These are phyloP conservation scores for Trinectes maculatus DNA, from an alignment of 2,113 vertebrate genomes.

Conservation along the genomic window DNA sequence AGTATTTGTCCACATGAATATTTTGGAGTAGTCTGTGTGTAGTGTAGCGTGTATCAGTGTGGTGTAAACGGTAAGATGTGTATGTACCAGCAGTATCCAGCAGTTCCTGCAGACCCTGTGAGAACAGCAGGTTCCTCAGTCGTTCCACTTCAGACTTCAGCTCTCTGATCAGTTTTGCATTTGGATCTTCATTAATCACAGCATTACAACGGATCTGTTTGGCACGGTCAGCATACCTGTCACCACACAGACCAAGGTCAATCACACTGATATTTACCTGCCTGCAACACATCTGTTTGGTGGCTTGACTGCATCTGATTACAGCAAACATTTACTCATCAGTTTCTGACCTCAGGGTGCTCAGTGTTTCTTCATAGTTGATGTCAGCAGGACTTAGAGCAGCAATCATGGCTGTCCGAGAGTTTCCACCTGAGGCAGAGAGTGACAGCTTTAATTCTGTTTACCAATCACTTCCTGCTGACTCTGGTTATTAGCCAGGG, in stretches of 20 bases:
- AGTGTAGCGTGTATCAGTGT: neutral
- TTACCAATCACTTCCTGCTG: no score
- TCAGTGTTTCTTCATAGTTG: slow-evolving; percentile 91
- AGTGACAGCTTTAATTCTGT: neutral
- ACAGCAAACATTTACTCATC: no score
- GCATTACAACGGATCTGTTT: slow-evolving; percentile 93
- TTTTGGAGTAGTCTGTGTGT: neutral
- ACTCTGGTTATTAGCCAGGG: no score
- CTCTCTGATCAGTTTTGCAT: slow-evolving; percentile 89
- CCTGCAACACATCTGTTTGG: no score
- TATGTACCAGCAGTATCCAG: slow-evolving; percentile 55
- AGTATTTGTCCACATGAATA: no score
- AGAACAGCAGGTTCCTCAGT: slow-evolving; percentile 85
- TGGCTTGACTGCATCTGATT: no score
- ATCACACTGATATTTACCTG: no score
- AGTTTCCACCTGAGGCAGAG: slow-evolving; percentile 86
- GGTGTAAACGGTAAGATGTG: neutral
- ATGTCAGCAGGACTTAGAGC: slow-evolving; percentile 91
- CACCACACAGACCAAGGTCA: neutral
- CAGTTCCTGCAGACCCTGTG: slow-evolving; percentile 85
- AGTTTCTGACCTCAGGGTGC: slow-evolving; percentile 82
- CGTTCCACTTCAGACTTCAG: slow-evolving; percentile 89
- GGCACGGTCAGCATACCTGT: slow-evolving; percentile 89
- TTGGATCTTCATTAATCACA: slow-evolving; percentile 90
- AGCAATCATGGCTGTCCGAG: slow-evolving; percentile 91